phyloP scores from a whole-genome alignment of 92 coral and sea anemone genomes.

The Zoanthus gigantus region DNA sequence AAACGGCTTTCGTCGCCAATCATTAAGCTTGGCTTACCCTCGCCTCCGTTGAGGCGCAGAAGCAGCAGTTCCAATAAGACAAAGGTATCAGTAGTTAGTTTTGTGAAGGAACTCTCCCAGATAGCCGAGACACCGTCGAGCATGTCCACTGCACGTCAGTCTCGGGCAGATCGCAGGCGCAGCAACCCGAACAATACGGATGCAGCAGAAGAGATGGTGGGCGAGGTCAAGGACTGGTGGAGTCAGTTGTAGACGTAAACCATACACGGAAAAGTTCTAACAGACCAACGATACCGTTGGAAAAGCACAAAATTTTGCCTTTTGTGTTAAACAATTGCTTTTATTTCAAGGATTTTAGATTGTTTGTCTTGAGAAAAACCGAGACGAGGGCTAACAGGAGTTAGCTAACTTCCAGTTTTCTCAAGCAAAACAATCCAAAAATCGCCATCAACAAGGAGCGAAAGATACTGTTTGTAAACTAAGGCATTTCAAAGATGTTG shows the following conservation, averaged over 20 bases:
- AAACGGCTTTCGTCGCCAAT: constrained; percentile 74
- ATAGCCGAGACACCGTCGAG: constrained; percentile 1
- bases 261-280: neutral
- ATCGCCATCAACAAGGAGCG: too few relatives aligned
- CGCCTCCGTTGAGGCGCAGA: constrained; percentile 38
- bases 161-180: constrained; percentile 26
- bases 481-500: too few relatives aligned
- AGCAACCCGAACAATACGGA: constrained; percentile 47
- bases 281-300: too few relatives aligned
- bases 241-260: constrained; percentile 31
- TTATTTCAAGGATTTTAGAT: neutral
- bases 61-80: constrained; percentile 30
- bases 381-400: too few relatives aligned
- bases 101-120: constrained; percentile 24
- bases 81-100: constrained; percentile 31
- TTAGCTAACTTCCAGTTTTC: too few relatives aligned
- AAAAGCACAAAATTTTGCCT: too few relatives aligned
- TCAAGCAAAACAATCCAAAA: too few relatives aligned
- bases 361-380: too few relatives aligned
- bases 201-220: constrained; percentile 69
- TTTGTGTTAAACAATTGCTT: neutral
- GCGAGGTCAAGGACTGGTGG: constrained; percentile 89
- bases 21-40: constrained; percentile 37
- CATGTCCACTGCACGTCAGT: constrained; percentile 19
- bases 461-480: too few relatives aligned